Evolutionary conservation across 1,140 invertebrate genomes (phyloP).

Genomic region (Drosophila sproati): DNA sequence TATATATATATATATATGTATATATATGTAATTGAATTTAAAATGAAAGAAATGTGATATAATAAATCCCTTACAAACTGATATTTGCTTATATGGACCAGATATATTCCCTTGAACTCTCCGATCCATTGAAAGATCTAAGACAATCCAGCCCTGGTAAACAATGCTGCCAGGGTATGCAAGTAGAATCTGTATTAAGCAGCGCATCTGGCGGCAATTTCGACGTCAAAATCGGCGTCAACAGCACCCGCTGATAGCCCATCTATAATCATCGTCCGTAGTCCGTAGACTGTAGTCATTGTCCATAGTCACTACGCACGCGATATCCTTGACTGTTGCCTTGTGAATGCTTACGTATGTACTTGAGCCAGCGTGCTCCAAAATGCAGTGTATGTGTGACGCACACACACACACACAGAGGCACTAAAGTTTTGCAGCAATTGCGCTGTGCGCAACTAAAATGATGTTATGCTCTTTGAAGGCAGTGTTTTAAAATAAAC

Average conservation of each 20-base stretch:
- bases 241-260: conserved; percentile 22
- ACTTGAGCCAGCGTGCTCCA: conserved; percentile 15
- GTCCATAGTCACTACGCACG: conserved; percentile 42
- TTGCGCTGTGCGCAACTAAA: conserved; percentile 14
- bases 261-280: no score
- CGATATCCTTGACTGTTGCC: conserved; percentile 61
- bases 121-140: no score
- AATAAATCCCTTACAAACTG: no score
- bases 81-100: not conserved
- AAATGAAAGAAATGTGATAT: no score
- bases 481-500: conserved; percentile 16
- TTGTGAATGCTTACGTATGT: conserved; percentile 53
- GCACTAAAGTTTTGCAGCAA: conserved; percentile 20
- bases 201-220: conserved; percentile 35
- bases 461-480: conserved; percentile 19
- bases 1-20: no score
- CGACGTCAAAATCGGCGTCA: conserved; percentile 13
- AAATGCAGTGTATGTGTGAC: conserved; percentile 2
- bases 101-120: not conserved
- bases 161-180: conserved; percentile 27
- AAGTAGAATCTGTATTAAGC: conserved; percentile 31
- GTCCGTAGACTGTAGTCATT: no score
- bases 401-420: not conserved
- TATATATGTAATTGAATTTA: no score
- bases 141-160: not conserved